These are phyloP conservation scores for Schizotus pectinicornis DNA, from an alignment of 2,888 invertebrate species.

Conservation along the genomic window DNA sequence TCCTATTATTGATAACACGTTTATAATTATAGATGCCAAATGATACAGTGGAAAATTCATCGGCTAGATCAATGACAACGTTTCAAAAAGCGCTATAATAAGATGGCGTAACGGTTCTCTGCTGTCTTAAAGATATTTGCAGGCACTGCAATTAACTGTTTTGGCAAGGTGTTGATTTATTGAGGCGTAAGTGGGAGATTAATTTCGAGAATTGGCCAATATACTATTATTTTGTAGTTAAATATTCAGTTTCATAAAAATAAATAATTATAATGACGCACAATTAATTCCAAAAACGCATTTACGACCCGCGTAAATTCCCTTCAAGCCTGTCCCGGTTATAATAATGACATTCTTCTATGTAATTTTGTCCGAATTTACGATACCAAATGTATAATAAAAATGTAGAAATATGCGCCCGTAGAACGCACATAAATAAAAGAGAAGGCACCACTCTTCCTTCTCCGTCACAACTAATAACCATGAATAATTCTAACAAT, in stretches of 20 bases:
- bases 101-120: no score
- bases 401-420: constrained; percentile 17
- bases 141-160: no score
- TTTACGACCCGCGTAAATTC: constrained; percentile 22
- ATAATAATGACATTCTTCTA: constrained; percentile 10
- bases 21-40: neutral
- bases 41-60: neutral
- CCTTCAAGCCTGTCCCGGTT: constrained; percentile 1
- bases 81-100: no score
- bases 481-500: constrained; percentile 29
- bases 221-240: no score
- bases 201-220: no score
- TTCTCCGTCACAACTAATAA: constrained; percentile 26
- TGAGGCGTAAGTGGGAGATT: no score
- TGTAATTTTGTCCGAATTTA: constrained; percentile 16
- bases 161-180: no score
- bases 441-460: constrained; percentile 6
- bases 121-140: no score
- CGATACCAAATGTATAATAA: constrained; percentile 20
- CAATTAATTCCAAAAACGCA: constrained; percentile 14
- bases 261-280: no score
- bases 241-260: no score
- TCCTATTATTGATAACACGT: neutral
- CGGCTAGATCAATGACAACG: neutral
- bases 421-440: constrained; percentile 17